Base-by-base conservation (phyloP, 2,113 vertebrate species). In the Pituophis catenifer region DNA sequence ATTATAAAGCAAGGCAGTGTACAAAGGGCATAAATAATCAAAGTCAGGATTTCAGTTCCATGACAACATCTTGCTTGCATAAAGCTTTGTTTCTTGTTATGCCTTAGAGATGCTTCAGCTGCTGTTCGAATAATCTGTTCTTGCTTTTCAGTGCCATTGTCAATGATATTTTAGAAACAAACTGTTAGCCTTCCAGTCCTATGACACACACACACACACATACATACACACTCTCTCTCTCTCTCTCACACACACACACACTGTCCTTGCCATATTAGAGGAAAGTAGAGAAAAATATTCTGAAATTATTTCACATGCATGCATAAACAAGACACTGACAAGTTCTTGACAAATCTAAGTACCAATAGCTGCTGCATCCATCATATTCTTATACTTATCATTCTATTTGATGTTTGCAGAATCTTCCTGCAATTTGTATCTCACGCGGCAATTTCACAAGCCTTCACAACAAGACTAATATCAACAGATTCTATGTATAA, bases 21-120 rank as follows among this genome's bases (percentile, higher is more conserved):
- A 15, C 11, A 26, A 15, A 29, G 58, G 38, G 2, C 57, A 48
- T 48, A 48, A 65, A 24, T 17, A 65, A 90, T 88, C 54, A 92
- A 88, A 62, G 52, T 10, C 29, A 85, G 26, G 59, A 23, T 21
- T 57, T 89, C 50, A 52, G 44, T 89, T 85, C 44, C 58, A 24
- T 90, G 70, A 75, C 53, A 93, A 89, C 44, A 52, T 90, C 54
- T 48, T 93, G 44, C 33, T 90, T 86, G 33, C 24, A 90, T 90
- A 58, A n/a, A 59, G 24, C 55, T 89, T 86, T 26, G 48, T 86
- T 93, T 59, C 12, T 50, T 29, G 29, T 12, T 50, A 90, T 91
- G 48, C 29, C 1, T 23, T 33, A 0, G 21, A 17, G 5, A 3
- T 9, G 7, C 0, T 38, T 2, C 15, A 38, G n/a, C 17, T 44